These are phyloP conservation scores for Myripristis jacobus DNA, from an alignment of 2,797 vertebrate species.

Conservation along the genomic window DNA sequence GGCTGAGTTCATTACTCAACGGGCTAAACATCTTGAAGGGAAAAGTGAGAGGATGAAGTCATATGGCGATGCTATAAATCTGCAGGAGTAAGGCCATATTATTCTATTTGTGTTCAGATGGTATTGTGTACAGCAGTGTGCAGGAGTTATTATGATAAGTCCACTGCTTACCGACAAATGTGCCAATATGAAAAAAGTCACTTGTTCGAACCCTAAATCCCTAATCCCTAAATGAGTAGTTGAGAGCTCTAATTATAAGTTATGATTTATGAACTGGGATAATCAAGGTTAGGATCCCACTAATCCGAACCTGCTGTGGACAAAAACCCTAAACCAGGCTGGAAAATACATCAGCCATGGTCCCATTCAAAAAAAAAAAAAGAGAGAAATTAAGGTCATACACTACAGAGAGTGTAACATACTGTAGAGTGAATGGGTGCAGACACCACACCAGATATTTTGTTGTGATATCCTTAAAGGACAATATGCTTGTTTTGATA, in stretches of 20 bases:
- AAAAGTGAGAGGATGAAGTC: constrained; percentile 74
- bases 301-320: constrained; percentile 78
- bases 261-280: constrained; percentile 68
- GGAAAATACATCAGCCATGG: constrained; percentile 67
- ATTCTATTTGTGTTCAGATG: constrained; percentile 37
- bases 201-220: constrained; percentile 36
- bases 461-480: constrained; percentile 17
- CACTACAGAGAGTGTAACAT: constrained; percentile 23
- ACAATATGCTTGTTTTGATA: neutral
- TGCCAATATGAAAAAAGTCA: constrained; percentile 39
- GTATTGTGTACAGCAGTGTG: constrained; percentile 15
- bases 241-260: constrained; percentile 69
- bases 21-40: constrained; percentile 66
- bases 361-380: constrained; percentile 39
- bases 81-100: constrained; percentile 45
- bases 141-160: constrained; percentile 7
- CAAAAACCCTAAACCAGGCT: constrained; percentile 59
- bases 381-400: constrained; percentile 41
- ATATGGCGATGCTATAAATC: constrained; percentile 64
- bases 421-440: constrained; percentile 30
- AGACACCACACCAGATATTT: constrained; percentile 35
- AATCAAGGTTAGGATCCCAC: constrained; percentile 64
- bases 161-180: constrained; percentile 19
- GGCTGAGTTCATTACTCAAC: constrained; percentile 66
- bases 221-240: constrained; percentile 62